A percentile compares a stretch with the other conserved stretches of the same genome.
These are phyloP conservation scores for Mastacembelus armatus DNA, from an alignment of 2,797 vertebrate species.

Conservation along the genomic window DNA sequence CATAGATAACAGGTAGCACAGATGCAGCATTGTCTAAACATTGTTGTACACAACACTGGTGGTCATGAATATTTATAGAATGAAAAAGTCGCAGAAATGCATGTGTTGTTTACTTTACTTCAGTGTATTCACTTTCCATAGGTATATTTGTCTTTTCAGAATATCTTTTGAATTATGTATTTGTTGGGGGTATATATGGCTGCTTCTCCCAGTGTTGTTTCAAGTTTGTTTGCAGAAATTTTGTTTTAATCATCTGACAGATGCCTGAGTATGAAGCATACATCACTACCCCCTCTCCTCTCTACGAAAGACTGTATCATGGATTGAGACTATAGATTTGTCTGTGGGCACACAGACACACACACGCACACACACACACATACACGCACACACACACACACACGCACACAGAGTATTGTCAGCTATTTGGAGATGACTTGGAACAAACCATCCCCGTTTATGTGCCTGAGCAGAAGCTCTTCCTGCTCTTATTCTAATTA, in stretches of 20 bases:
- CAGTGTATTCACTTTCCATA: conserved; percentile 25
- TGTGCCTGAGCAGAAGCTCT: conserved; percentile 57
- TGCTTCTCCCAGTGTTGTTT: conserved; percentile 16
- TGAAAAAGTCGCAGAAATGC: conserved; percentile 11
- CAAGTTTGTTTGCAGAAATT: conserved; percentile 34
- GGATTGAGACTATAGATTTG: conserved; percentile 5
- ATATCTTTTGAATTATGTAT: conserved; percentile 55
- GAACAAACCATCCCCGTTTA: conserved; percentile 58
- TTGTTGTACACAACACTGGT: not conserved
- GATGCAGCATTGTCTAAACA: conserved; percentile 30
- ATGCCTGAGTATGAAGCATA: conserved; percentile 29
- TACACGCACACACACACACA: conserved; percentile 1
- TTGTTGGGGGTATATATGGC: conserved; percentile 21
- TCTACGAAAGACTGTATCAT: conserved; percentile 16
- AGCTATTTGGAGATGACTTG: conserved; percentile 46
- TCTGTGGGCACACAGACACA: not conserved
- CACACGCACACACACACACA: conserved; percentile 1
- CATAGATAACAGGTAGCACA: conserved; percentile 20
- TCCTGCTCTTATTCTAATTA: conserved; percentile 78
- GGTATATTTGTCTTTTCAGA: conserved; percentile 42
- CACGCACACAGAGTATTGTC: conserved; percentile 12
- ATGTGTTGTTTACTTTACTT: conserved; percentile 48
- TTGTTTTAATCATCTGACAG: conserved; percentile 39
- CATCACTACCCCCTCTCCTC: not conserved
- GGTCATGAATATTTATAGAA: conserved; percentile 60